Evolutionary conservation across 2,797 vertebrate genomes (phyloP), one percentile per base, ranked within the genome.

Genomic region (Bryconaethiops microstoma): DNA sequence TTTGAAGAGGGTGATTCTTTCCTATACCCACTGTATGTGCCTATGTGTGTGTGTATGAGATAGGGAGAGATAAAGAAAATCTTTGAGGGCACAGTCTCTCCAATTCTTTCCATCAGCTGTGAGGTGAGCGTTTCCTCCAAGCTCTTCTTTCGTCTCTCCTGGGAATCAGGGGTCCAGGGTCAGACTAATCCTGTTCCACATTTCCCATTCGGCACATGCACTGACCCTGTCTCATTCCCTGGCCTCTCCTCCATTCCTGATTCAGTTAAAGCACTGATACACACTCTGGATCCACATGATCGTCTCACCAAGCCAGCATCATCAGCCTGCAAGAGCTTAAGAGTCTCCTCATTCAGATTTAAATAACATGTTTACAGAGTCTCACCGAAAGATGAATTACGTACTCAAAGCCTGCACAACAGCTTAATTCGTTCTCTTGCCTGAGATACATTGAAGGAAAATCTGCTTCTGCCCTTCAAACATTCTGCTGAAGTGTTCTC

Each of bases 401-500:
- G 74, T 79, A 79, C 86, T 83, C 42, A 40, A 69, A 80, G 81
- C 79, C 85, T 68, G 84, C 73, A 78, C 63, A 68, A 82, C 72
- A 86, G 54, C 74, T 86, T 79, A 74, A 75, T 85, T 79, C 69
- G 79, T 86, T 85, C 76, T 54, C 73, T 80, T 62, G 71, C 57
- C 2, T 69, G 64, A 84, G 82, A 84, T 80, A 29, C 86, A 79
- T 86, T 85, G 85, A 86, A 81, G 86, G 74, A 88, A 88, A 73
- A 74, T 71, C 71, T 50, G 75, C 60, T 83, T 83, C 73, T 52
- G n/a, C 74, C 81, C 74, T 81, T 77, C 48, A 65, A 65, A 50
- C 68, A 45, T 80, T 80, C 78, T 84, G 78, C 14, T 62, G 59
- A 78, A 84, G 83, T 78, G 73, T 80, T 80, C 65, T 52, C 54